Percentiles rank a stretch among this genome's conserved stretches.
These are phyloP conservation scores for Chrosomus eos DNA, from an alignment of 2,797 vertebrate species.

Conservation along the genomic window DNA sequence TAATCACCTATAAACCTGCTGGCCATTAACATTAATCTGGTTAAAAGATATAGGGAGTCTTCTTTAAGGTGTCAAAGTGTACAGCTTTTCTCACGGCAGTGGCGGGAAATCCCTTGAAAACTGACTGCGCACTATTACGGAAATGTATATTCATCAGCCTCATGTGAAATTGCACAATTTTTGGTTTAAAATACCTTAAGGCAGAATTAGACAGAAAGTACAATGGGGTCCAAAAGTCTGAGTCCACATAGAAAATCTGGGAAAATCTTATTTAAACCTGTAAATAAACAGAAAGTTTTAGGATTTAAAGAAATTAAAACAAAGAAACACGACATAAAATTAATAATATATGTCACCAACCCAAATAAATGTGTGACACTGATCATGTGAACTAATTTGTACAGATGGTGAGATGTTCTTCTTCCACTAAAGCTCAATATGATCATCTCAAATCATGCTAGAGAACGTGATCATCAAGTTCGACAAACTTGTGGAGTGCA, in stretches of 20 bases:
- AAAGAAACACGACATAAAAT: not conserved
- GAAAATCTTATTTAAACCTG: not conserved
- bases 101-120: constrained; percentile 18
- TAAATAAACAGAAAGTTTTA: not conserved
- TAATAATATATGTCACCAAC: not conserved
- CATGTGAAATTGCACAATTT: not conserved
- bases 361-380: not conserved
- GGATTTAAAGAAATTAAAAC: not conserved
- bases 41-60: constrained; percentile 60
- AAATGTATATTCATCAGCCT: not conserved
- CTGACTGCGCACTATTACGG: not conserved
- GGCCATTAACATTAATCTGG: constrained; percentile 67
- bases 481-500: not conserved
- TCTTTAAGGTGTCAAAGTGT: constrained; percentile 47
- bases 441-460: not conserved
- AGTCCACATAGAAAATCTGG: not conserved
- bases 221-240: not conserved
- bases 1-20: constrained; percentile 60
- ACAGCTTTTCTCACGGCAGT: constrained; percentile 42
- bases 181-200: not conserved
- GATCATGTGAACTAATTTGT: not conserved
- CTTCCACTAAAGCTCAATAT: not conserved
- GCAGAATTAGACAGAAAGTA: not conserved
- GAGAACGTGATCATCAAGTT: not conserved
- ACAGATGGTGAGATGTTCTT: not conserved